phyloP scores from a whole-genome alignment of 2,888 invertebrate species.

The Mythimna loreyi region DNA sequence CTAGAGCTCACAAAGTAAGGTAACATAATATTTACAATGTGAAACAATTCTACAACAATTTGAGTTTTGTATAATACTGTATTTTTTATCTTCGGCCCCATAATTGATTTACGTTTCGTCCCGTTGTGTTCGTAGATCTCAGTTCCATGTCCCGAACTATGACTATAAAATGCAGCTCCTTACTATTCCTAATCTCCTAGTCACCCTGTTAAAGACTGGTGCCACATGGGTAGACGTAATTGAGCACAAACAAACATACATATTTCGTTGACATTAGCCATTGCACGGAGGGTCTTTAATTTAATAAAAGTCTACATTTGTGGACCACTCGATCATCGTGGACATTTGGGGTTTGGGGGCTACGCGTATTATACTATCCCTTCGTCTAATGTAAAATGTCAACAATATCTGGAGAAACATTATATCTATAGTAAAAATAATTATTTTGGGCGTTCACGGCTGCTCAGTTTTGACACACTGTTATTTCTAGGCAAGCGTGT shows the following conservation, averaged over 20 bases:
- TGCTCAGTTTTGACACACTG: neutral
- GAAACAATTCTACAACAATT: neutral
- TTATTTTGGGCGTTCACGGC: neutral
- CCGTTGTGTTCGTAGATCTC: neutral
- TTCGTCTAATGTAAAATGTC: slow-evolving; percentile 25
- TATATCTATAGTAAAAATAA: neutral
- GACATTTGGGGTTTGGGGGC: slow-evolving; percentile 22
- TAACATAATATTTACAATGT: neutral
- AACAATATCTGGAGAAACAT: slow-evolving; percentile 6
- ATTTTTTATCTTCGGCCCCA: no score
- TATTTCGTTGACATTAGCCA: slow-evolving; percentile 27
- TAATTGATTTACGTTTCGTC: neutral
- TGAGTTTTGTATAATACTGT: neutral
- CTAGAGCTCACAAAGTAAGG: neutral
- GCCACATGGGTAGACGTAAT: slow-evolving; percentile 30
- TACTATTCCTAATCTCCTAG: neutral
- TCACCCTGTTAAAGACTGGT: slow-evolving; percentile 7
- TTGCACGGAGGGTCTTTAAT: slow-evolving; percentile 34
- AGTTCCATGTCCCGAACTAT: neutral
- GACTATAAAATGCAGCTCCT: neutral
- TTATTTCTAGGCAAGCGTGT: no score
- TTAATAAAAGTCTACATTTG: slow-evolving; percentile 48
- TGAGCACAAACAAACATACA: slow-evolving; percentile 24
- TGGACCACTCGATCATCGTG: slow-evolving; percentile 48
- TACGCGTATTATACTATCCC: slow-evolving; percentile 7